phyloP scores from a whole-genome alignment of 2,888 invertebrate species.

The Diaperis boleti region DNA sequence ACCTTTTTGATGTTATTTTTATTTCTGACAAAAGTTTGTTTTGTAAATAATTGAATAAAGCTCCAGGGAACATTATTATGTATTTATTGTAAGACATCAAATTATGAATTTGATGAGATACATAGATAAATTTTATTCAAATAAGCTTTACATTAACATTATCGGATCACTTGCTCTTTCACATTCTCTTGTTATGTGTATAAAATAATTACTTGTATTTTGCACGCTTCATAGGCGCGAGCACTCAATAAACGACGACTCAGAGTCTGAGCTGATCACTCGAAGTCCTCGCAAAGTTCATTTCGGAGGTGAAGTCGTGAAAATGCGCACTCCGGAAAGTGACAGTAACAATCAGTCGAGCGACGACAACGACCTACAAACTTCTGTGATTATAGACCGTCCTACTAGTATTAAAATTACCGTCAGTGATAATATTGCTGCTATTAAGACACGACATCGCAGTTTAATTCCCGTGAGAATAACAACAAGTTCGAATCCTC shows the following conservation, averaged over 20 bases:
- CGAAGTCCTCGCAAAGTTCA: constrained; percentile 80
- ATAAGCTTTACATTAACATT: too few species aligned
- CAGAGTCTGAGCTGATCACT: constrained; percentile 66
- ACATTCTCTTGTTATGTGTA: too few species aligned
- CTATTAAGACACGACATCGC: constrained; percentile 53
- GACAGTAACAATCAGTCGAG: constrained; percentile 75
- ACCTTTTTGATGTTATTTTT: too few species aligned
- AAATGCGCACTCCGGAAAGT: constrained; percentile 87
- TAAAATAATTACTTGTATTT: too few species aligned
- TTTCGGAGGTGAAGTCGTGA: constrained; percentile 89
- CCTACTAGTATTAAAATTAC: constrained; percentile 52
- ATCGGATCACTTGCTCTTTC: too few species aligned
- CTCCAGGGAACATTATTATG: too few species aligned
- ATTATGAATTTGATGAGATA: too few species aligned
- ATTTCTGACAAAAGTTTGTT: too few species aligned
- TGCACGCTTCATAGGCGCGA: too few species aligned
- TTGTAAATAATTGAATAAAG: too few species aligned
- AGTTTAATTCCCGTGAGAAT: constrained; percentile 68
- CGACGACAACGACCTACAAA: constrained; percentile 41
- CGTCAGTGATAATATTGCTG: constrained; percentile 52
- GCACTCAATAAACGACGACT: constrained; percentile 63
- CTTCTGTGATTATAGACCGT: constrained; percentile 39
- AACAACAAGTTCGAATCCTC: constrained; percentile 53
- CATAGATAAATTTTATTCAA: too few species aligned
- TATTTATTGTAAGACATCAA: too few species aligned